Evolutionary conservation across 2,113 vertebrate genomes (phyloP), one percentile per base, ranked within the genome.

Genomic region (Phaetusa simplex): DNA sequence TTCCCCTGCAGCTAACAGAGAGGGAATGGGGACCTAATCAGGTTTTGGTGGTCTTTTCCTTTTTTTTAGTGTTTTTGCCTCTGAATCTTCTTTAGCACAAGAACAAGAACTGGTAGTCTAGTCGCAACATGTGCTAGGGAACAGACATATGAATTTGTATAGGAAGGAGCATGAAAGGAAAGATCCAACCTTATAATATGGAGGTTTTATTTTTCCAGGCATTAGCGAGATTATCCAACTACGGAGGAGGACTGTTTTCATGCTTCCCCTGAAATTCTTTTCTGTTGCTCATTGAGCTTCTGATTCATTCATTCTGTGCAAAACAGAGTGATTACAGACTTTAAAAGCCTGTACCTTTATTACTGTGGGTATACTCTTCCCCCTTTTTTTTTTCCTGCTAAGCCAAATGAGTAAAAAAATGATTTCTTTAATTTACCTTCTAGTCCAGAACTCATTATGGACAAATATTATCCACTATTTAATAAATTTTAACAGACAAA

Each of bases 241-340:
- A 73, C 2, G 36, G 82, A 93, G 66, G 84, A 96, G 59, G 71
- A 69, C 45, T 95, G 53, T 94, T 88, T 86, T 66, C 84, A 71
- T 88, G 62, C 45, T 95, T 53, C 32, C 50, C 32, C 58, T 90
- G 82, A 91, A 97, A 95, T 93, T 88, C 27, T 90, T 88, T 80
- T 90, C 92, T 91, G 77, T 55, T 84, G 52, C 76, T 88, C 67
- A 77, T 4, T 90, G 94, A 93, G 49, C 42, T 90, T 84, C 96
- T 93, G 93, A 88, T 86, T 96, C 91, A 97, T 86, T 95, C 74
- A 86, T 91, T 93, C 71, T 94, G 82, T 90, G 81, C 78, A 91
- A 94, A 95, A 94, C 81, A 86, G 38, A 81, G 32, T 58, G 78
- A 93, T 94, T 91, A 64, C n/a, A 80, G 69, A 55, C 42, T 91